Evolutionary conservation across 2,113 vertebrate species (phyloP).

Genomic region (Perca flavescens): DNA sequence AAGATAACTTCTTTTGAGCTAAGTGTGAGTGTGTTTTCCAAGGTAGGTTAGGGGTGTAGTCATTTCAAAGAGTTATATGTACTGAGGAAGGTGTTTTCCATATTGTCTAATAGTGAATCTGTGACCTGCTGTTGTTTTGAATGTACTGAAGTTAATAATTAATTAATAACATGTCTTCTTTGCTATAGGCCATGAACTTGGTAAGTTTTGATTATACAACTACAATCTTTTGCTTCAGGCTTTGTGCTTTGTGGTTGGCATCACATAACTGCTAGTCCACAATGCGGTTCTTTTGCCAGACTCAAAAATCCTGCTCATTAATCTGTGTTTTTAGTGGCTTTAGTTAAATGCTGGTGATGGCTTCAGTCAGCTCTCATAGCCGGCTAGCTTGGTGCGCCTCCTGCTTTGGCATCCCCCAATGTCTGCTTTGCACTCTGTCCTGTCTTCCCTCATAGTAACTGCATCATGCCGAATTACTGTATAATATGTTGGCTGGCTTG

Average conservation of each 20-base stretch:
- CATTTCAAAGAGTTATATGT: not conserved
- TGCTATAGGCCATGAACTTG: slow-evolving; percentile 97
- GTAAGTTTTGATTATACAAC: slow-evolving; percentile 88
- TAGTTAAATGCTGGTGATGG: slow-evolving; percentile 68
- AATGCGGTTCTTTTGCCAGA: slow-evolving; percentile 59
- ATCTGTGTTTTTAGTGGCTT: slow-evolving; percentile 63
- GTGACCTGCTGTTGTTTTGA: slow-evolving; percentile 37
- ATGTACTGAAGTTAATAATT: slow-evolving; percentile 70
- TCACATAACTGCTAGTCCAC: slow-evolving; percentile 68
- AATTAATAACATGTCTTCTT: slow-evolving; percentile 82
- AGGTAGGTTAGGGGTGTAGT: not conserved
- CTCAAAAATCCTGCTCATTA: slow-evolving; percentile 58
- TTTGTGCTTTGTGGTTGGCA: slow-evolving; percentile 77
- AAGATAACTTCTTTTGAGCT: not conserved
- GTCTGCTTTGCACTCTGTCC: slow-evolving; percentile 68
- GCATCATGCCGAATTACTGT: slow-evolving; percentile 59
- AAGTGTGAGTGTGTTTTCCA: not conserved
- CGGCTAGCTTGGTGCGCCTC: slow-evolving; percentile 58
- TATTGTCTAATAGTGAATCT: slow-evolving; percentile 38
- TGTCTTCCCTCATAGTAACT: slow-evolving; percentile 60
- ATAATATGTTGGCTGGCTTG: slow-evolving; percentile 66
- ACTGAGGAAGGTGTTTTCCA: slow-evolving; percentile 23
- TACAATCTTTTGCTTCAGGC: slow-evolving; percentile 74
- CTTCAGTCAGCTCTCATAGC: slow-evolving; percentile 62
- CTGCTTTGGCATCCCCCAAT: slow-evolving; percentile 66